Base-by-base conservation (phyloP, 2,888 invertebrate species). In the Lasioglossum marginatum region DNA sequence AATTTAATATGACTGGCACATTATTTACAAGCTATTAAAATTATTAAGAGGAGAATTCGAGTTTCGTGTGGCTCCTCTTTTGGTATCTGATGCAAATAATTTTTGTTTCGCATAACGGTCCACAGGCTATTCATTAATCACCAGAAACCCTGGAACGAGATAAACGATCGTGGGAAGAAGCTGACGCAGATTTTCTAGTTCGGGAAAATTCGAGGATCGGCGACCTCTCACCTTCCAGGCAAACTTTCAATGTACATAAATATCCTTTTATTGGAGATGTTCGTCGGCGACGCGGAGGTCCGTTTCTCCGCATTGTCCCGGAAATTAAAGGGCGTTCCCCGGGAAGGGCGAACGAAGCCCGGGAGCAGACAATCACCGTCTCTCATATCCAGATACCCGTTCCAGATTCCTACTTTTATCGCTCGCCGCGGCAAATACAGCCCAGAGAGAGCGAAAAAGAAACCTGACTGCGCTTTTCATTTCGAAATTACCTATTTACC, bases 401-500 rank as follows among this genome's bases (percentile, higher is more conserved):
- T 78, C 81, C 81, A 81, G 86, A 89, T 89, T 83, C 79, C 27
- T 70, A 83, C 84, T 82, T 90, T 88, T 81, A 85, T 87, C 87
- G 85, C 76, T 57, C 86, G 57, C 40, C 81, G 68, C 5, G 77
- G 45, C 57, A 14, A 68, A 68, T 68, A 68, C 14, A 40, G 37
- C 23, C 14, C 43, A 0, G 23, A 52, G 23, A 52, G 52, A 23
- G 2, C 8, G 52, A 23, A 1, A 52, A 8, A 23, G 23, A 14
- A 52, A 14, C 77, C 23, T 14, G 2, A 12, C 34, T 40, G 70
- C 70, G 75, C 73, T 81, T 74, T 76, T 85, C 81, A 84, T 87
- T 87, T 89, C 85, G 79, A 82, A 92, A 92, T 92, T 89, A 91
- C 87, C 88, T 88, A 88, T 92, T 91, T 90, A 89, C 86, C 86